Percentiles rank a stretch among this genome's conserved stretches.
phyloP scores from a whole-genome alignment of 2,113 vertebrate species.

The Phasianus colchicus region DNA sequence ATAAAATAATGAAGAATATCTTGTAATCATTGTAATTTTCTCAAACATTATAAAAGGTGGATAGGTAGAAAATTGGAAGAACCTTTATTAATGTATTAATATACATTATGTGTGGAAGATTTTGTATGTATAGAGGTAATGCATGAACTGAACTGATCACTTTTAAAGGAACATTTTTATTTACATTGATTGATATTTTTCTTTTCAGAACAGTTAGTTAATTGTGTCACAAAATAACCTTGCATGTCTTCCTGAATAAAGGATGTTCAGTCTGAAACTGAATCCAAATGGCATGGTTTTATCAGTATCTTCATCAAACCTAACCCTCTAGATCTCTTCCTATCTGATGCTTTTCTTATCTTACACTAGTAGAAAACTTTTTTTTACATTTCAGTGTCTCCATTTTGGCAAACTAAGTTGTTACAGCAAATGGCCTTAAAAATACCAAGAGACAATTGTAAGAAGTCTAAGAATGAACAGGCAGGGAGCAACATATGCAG shows the following conservation, averaged over 20 bases:
- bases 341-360: background rate
- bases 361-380: background rate
- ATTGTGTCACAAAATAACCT: too few relatives aligned
- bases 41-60: background rate
- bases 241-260: background rate
- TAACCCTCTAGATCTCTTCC: background rate
- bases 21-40: background rate
- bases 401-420: background rate
- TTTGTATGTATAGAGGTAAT: background rate
- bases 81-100: background rate
- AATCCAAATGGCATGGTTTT: background rate
- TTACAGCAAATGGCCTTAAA: background rate
- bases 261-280: background rate
- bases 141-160: background rate
- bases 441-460: background rate
- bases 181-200: background rate
- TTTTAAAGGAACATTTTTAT: background rate
- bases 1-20: background rate
- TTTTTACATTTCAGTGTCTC: background rate
- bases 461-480: too few relatives aligned
- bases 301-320: background rate
- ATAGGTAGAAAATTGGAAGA: background rate
- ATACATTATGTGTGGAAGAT: background rate
- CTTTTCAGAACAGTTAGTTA: background rate
- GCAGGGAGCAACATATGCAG: background rate